Evolutionary conservation across 2,797 vertebrate genomes (phyloP).

Genomic region (Anas capensis): DNA sequence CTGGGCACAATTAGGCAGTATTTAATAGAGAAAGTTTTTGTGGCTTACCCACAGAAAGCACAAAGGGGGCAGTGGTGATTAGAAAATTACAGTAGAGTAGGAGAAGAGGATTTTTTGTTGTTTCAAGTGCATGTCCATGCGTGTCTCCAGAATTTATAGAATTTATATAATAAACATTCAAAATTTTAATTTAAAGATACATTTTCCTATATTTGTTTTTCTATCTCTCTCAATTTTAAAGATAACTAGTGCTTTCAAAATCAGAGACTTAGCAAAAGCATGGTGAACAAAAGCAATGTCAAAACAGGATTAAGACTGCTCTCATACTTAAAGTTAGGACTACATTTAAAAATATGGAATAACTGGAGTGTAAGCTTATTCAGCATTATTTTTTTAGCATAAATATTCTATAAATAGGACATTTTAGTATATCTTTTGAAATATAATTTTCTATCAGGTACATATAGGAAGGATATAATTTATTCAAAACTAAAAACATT

Average conservation of each 20-base stretch:
- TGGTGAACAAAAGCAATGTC: neutral
- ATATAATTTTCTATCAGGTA: neutral
- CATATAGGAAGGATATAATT: neutral
- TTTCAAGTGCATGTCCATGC: neutral
- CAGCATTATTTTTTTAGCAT: neutral
- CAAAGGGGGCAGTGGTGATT: neutral
- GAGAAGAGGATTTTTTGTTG: neutral
- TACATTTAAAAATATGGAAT: neutral
- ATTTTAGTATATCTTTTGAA: neutral
- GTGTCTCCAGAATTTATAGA: neutral
- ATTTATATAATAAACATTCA: neutral
- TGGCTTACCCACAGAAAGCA: neutral
- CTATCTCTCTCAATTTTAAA: neutral
- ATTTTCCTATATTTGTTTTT: neutral
- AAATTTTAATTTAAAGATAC: neutral
- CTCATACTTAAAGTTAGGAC: neutral
- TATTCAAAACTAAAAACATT: neutral
- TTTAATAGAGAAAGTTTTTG: neutral
- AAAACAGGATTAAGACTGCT: neutral
- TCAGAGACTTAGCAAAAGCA: neutral
- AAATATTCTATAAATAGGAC: neutral
- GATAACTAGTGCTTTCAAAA: neutral
- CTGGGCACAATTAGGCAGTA: neutral
- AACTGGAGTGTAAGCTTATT: neutral
- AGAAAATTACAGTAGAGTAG: neutral